A percentile compares a stretch with the other conserved stretches of the same genome.
Conservation (phyloP, 1,140 invertebrate species). For the Formica selysi region DNA sequence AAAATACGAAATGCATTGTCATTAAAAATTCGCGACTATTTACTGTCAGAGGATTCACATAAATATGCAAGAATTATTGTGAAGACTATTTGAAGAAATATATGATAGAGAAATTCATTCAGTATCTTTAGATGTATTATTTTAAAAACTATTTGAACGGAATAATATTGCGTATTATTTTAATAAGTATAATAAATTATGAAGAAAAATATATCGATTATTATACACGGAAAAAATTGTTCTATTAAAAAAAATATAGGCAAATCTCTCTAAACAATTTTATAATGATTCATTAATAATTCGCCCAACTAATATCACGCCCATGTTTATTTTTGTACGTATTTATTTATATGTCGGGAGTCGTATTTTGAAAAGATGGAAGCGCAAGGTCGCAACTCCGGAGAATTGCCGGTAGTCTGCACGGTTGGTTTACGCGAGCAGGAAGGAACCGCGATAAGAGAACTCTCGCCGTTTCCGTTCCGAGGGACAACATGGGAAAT, state of each 20-base stretch:
- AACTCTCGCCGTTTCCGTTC: slow-evolving; percentile 70
- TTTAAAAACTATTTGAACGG: neutral
- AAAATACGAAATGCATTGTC: neutral
- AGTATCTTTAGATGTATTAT: neutral
- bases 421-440: slow-evolving; percentile 69
- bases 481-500: slow-evolving; percentile 69
- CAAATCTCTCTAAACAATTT: neutral
- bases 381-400: neutral
- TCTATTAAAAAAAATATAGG: neutral
- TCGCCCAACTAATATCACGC: neutral
- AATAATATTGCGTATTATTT: neutral
- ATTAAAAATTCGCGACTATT: slow-evolving; percentile 8
- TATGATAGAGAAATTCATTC: neutral
- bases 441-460: slow-evolving; percentile 73
- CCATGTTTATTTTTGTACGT: neutral
- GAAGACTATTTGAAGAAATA: neutral
- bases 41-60: neutral
- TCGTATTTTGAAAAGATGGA: slow-evolving; percentile 18
- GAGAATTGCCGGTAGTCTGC: slow-evolving; percentile 42
- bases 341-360: neutral
- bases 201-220: neutral
- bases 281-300: neutral
- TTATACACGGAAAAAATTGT: neutral
- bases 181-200: neutral
- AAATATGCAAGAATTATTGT: neutral